A percentile compares a stretch with the other conserved stretches of the same genome.
Conservation (phyloP, 2,797 vertebrate genomes). For the Siniperca scherzeri region DNA sequence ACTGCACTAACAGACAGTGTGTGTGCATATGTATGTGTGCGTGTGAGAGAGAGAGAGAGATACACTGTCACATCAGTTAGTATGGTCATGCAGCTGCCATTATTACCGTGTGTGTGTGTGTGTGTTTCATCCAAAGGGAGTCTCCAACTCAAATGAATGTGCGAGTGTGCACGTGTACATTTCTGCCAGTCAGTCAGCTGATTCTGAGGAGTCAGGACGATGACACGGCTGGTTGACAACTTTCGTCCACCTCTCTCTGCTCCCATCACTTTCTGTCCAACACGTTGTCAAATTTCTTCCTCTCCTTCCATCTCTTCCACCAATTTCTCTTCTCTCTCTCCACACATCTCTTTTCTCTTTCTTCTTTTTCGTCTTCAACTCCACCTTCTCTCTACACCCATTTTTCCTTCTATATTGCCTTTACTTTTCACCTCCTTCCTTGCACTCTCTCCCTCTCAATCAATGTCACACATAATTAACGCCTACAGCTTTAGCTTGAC, state of each 20-base stretch:
- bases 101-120: neutral
- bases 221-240: constrained; percentile 19
- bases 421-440: constrained; percentile 4
- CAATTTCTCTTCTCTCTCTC: neutral
- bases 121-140: neutral
- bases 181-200: constrained; percentile 22
- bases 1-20: constrained; percentile 26
- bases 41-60: neutral
- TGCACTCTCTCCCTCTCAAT: constrained; percentile 39
- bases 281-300: neutral
- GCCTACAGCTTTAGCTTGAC: constrained; percentile 57
- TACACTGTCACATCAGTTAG: constrained; percentile 19
- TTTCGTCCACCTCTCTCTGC: neutral
- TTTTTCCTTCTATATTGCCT: neutral
- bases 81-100: constrained; percentile 18
- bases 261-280: neutral
- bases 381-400: neutral
- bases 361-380: neutral
- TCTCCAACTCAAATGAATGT: neutral
- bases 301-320: neutral
- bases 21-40: neutral
- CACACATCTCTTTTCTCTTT: neutral
- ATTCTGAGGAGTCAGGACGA: constrained; percentile 6
- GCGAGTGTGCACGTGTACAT: neutral
- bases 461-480: constrained; percentile 65